These are phyloP conservation scores for Gila orcuttii DNA, from an alignment of 2,113 vertebrate species.

Conservation along the genomic window DNA sequence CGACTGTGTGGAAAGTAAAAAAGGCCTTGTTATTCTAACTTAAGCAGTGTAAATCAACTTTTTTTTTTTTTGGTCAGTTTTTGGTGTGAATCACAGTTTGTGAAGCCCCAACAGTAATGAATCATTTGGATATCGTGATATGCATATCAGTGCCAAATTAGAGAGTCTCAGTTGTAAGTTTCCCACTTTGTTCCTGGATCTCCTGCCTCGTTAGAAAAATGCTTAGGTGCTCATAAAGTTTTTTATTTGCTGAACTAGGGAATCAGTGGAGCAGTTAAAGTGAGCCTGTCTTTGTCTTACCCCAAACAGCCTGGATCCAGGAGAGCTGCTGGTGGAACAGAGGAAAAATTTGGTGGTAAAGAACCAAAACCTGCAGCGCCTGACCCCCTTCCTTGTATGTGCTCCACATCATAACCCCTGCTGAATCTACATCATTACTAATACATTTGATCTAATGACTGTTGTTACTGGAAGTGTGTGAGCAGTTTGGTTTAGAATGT, in stretches of 20 bases:
- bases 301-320: slow-evolving; percentile 86
- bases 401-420: slow-evolving; percentile 73
- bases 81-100: neutral
- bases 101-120: neutral
- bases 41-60: neutral
- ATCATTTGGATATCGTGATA: neutral
- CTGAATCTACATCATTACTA: neutral
- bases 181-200: slow-evolving; percentile 81
- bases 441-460: neutral
- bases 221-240: slow-evolving; percentile 14
- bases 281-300: slow-evolving; percentile 32
- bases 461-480: neutral
- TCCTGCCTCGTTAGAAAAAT: slow-evolving; percentile 23
- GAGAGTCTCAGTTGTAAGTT: slow-evolving; percentile 72
- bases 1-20: neutral
- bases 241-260: slow-evolving; percentile 36
- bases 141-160: neutral
- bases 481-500: neutral
- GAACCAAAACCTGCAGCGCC: slow-evolving; percentile 90
- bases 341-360: slow-evolving; percentile 90
- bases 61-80: neutral
- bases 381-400: slow-evolving; percentile 93
- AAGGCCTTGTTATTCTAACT: neutral
- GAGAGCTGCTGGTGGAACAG: slow-evolving; percentile 84
- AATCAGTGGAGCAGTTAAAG: slow-evolving; percentile 2